Conservation (phyloP, 2,888 invertebrate genomes). For the Drosophila mayaguana region DNA sequence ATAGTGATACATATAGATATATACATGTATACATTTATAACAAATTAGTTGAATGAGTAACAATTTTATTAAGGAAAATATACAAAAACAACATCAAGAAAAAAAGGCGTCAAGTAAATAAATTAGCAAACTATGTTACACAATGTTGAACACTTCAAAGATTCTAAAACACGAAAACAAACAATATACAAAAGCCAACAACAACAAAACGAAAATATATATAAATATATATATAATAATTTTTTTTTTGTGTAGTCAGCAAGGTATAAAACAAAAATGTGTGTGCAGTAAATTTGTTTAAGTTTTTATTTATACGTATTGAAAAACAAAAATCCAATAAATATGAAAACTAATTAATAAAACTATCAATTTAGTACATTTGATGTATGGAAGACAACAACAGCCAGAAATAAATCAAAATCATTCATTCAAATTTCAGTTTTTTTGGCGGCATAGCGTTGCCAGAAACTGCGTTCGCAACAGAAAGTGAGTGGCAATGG, state of each 20-base stretch:
- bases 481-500: no score
- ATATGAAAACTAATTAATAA: slow-evolving; percentile 54
- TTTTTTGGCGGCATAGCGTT: not conserved
- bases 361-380: slow-evolving; percentile 53
- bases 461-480: slow-evolving; percentile 30
- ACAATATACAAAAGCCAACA: slow-evolving; percentile 27
- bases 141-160: slow-evolving; percentile 74
- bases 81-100: not conserved
- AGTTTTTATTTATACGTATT: slow-evolving; percentile 81
- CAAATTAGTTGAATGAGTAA: slow-evolving; percentile 50
- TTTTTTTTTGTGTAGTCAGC: slow-evolving; percentile 71
- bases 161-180: slow-evolving; percentile 58
- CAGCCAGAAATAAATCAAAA: slow-evolving; percentile 46
- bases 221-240: slow-evolving; percentile 37
- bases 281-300: slow-evolving; percentile 79
- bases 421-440: slow-evolving; percentile 35
- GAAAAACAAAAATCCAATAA: slow-evolving; percentile 58
- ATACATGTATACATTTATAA: slow-evolving; percentile 34
- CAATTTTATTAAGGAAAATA: slow-evolving; percentile 40
- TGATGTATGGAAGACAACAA: slow-evolving; percentile 42
- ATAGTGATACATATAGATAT: slow-evolving; percentile 37
- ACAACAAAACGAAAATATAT: slow-evolving; percentile 31
- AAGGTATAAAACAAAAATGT: slow-evolving; percentile 68
- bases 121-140: slow-evolving; percentile 64
- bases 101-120: slow-evolving; percentile 61